Evolutionary conservation across 2,888 invertebrate genomes (phyloP).

Genomic region (Ophioninae sp.): DNA sequence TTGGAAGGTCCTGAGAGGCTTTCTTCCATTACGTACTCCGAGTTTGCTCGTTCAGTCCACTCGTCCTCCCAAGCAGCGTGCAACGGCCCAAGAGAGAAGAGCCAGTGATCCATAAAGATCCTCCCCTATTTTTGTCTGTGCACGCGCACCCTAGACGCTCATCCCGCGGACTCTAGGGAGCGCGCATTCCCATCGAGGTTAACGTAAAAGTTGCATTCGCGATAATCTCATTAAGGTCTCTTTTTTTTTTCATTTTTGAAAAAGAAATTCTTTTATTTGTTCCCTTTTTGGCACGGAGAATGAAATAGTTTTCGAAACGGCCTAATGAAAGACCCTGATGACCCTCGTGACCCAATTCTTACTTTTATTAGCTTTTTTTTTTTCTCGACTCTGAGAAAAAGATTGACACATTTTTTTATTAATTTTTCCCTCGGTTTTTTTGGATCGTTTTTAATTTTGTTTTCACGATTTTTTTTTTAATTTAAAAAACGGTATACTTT

Average conservation of each 20-base stretch:
- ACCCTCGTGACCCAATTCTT: too few species aligned
- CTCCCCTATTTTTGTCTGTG: slow-evolving; percentile 39
- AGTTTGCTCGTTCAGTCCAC: slow-evolving; percentile 28
- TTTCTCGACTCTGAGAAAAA: too few species aligned
- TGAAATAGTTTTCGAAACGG: too few species aligned
- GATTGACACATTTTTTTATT: too few species aligned
- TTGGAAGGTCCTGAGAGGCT: slow-evolving; percentile 50
- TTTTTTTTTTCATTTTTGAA: neutral
- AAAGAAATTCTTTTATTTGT: too few species aligned
- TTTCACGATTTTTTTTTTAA: too few species aligned
- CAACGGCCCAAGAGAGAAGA: slow-evolving; percentile 6
- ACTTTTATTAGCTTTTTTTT: too few species aligned
- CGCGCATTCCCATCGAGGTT: slow-evolving; percentile 21
- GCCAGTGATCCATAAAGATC: slow-evolving; percentile 15
- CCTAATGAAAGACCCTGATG: too few species aligned
- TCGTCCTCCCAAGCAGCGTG: slow-evolving; percentile 24
- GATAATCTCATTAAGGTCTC: slow-evolving; percentile 9
- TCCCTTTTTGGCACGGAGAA: too few species aligned
- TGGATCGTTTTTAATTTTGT: too few species aligned
- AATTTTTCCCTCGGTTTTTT: too few species aligned
- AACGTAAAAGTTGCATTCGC: slow-evolving; percentile 20
- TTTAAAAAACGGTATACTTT: too few species aligned
- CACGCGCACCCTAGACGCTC: slow-evolving; percentile 9
- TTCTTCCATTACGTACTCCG: slow-evolving; percentile 15
- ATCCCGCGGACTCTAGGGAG: slow-evolving; percentile 2